Percentiles rank a stretch among this genome's conserved stretches.
Evolutionary conservation across 2,888 invertebrate genomes (phyloP).

Genomic region (Villa cingulata): DNA sequence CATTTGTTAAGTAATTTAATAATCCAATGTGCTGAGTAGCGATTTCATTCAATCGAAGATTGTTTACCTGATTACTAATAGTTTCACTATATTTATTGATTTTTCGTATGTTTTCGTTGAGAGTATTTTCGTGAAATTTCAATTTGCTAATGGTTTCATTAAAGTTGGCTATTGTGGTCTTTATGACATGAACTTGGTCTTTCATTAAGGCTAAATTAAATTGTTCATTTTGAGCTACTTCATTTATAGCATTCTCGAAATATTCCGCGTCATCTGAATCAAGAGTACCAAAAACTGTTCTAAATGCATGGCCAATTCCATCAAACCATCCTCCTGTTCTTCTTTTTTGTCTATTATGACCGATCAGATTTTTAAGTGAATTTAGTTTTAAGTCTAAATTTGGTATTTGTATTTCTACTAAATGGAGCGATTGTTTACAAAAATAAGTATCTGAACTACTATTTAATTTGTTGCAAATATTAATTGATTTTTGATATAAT

Average conservation of each 20-base stretch:
- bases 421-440: conserved; percentile 4
- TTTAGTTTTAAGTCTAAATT: conserved; percentile 1
- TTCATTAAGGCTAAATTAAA: conserved; percentile 11
- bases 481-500: neutral
- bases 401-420: conserved; percentile 3
- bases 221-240: conserved; percentile 11
- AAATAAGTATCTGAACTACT: neutral
- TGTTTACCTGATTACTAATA: neutral
- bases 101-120: conserved; percentile 13
- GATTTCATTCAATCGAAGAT: neutral
- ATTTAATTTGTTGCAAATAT: neutral
- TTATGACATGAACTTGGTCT: conserved; percentile 14
- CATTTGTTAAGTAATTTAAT: conserved; percentile 9
- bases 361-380: conserved; percentile 1
- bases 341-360: neutral
- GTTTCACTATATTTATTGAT: conserved; percentile 8
- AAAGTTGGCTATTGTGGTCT: conserved; percentile 13
- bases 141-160: conserved; percentile 13
- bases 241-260: conserved; percentile 13
- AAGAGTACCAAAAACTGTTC: conserved; percentile 6
- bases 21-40: conserved; percentile 11
- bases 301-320: conserved; percentile 3
- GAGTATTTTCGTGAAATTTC: conserved; percentile 11
- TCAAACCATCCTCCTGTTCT: conserved; percentile 1
- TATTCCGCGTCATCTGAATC: conserved; percentile 12